Conservation (phyloP, 2,113 vertebrate genomes). For the Embiotoca jacksoni region DNA sequence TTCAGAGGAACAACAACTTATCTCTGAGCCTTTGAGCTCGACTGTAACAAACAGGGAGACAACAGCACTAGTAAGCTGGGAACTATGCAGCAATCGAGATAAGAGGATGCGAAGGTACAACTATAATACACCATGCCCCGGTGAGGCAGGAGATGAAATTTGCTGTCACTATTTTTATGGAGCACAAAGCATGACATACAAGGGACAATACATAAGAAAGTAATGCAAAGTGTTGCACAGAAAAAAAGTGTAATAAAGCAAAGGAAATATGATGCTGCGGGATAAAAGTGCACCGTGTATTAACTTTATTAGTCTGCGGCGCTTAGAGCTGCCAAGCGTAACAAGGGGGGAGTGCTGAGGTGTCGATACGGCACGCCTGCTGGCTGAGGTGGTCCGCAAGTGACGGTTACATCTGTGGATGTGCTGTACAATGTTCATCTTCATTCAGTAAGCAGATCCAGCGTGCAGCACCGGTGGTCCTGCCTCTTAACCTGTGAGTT, state of each 20-base stretch:
- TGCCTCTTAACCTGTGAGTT: conserved; percentile 70
- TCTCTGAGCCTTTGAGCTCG: conserved; percentile 12
- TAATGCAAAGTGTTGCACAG: conserved; percentile 31
- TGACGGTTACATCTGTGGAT: conserved; percentile 29
- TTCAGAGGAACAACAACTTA: conserved; percentile 6
- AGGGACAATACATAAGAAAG: conserved; percentile 25
- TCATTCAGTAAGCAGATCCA: conserved; percentile 42
- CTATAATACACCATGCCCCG: conserved; percentile 28
- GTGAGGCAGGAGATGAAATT: conserved; percentile 46
- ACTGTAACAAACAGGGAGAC: conserved; percentile 20
- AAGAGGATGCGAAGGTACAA: conserved; percentile 38
- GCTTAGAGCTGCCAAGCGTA: conserved; percentile 44
- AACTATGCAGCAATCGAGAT: conserved; percentile 28
- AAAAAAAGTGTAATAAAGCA: conserved; percentile 46
- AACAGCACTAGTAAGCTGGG: conserved; percentile 9
- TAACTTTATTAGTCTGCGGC: conserved; percentile 54
- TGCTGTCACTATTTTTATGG: conserved; percentile 53
- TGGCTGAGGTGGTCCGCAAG: conserved; percentile 32
- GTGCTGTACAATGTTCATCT: conserved; percentile 38
- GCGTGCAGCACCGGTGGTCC: conserved; percentile 40
- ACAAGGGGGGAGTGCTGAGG: conserved; percentile 24
- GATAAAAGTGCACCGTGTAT: conserved; percentile 39
- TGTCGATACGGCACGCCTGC: conserved; percentile 31
- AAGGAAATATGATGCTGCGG: conserved; percentile 35
- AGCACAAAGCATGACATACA: conserved; percentile 52